Evolutionary conservation across 2,888 invertebrate genomes (phyloP).

Genomic region (Halictus ligatus): DNA sequence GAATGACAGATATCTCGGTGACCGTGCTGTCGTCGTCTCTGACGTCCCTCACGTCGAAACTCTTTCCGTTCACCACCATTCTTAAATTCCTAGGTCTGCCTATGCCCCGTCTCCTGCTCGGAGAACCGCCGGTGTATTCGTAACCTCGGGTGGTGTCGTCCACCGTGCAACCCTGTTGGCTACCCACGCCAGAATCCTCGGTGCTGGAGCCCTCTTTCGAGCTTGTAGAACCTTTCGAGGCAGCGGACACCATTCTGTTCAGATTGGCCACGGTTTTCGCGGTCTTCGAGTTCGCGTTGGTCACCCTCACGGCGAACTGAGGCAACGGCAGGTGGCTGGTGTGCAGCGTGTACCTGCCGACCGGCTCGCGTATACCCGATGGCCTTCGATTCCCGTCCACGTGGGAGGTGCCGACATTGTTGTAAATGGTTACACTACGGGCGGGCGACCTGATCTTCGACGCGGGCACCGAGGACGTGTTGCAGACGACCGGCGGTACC

Average conservation of each 20-base stretch:
- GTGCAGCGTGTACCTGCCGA: conserved; percentile 88
- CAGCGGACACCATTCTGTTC: conserved; percentile 87
- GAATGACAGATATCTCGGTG: conserved; percentile 88
- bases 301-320: conserved; percentile 88
- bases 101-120: conserved; percentile 75
- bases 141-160: conserved; percentile 78
- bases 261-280: conserved; percentile 91
- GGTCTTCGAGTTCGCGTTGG: conserved; percentile 88
- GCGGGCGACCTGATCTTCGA: conserved; percentile 84
- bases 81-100: conserved; percentile 89
- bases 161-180: conserved; percentile 79
- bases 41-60: conserved; percentile 91
- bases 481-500: conserved; percentile 71
- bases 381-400: conserved; percentile 64
- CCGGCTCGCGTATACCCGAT: conserved; percentile 79
- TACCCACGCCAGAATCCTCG: conserved; percentile 88
- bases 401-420: conserved; percentile 47
- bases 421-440: conserved; percentile 74
- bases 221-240: conserved; percentile 85
- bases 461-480: conserved; percentile 79
- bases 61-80: conserved; percentile 90
- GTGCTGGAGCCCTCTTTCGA: conserved; percentile 87
- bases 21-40: conserved; percentile 88
- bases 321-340: conserved; percentile 91
- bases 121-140: conserved; percentile 81